A percentile compares a stretch with the other conserved stretches of the same genome.
These are phyloP conservation scores for Cossypha polioptera DNA, from an alignment of 2,797 vertebrate species.

Conservation along the genomic window DNA sequence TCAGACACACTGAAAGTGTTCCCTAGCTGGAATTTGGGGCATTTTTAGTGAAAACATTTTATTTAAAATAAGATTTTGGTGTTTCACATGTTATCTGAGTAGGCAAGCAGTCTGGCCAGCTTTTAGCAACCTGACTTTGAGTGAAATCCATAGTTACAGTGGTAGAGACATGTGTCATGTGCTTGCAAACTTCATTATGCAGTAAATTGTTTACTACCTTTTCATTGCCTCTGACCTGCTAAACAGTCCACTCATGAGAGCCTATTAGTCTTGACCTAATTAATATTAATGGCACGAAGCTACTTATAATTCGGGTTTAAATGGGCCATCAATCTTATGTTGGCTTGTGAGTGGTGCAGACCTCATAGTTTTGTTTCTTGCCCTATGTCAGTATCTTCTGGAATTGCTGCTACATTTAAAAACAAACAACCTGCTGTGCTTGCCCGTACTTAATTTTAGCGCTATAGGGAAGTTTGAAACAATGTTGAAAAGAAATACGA, in stretches of 20 bases:
- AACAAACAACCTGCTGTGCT: background rate
- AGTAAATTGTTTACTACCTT: conserved; percentile 27
- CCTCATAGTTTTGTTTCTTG: background rate
- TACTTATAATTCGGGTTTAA: conserved; percentile 37
- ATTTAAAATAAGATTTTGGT: background rate
- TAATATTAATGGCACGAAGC: conserved; percentile 31
- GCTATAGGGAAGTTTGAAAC: background rate
- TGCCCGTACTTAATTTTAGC: background rate
- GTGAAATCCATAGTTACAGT: background rate
- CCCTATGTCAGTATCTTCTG: background rate
- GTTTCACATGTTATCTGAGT: rapidly evolving
- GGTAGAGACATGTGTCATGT: background rate
- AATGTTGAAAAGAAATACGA: background rate
- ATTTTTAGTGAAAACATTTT: background rate
- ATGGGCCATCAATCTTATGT: conserved; percentile 25
- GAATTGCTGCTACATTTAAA: background rate
- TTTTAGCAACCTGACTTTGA: background rate
- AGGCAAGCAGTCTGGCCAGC: background rate
- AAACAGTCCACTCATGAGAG: conserved; percentile 42
- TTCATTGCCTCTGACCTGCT: conserved; percentile 40
- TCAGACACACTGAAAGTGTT: background rate
- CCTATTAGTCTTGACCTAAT: conserved; percentile 54
- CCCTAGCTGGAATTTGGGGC: background rate
- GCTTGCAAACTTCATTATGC: background rate
- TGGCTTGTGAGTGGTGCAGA: background rate